Conservation (phyloP, 2,888 invertebrate species). For the Drosophila leonis region DNA sequence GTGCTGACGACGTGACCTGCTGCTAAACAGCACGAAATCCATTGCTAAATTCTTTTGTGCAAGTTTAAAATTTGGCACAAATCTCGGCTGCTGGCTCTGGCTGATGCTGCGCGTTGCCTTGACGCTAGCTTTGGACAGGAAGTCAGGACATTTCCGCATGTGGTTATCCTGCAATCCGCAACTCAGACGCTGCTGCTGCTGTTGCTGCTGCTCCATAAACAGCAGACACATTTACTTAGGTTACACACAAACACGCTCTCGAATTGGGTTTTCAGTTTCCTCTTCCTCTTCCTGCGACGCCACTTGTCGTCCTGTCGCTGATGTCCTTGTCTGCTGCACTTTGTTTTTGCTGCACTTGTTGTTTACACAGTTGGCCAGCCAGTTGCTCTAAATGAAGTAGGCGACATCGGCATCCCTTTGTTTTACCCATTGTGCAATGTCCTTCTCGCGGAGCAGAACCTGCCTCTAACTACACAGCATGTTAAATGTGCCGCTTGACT, state of each 20-base stretch:
- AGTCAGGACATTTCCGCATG: slow-evolving; percentile 32
- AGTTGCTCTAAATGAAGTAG: slow-evolving; percentile 13
- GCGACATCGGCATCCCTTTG: slow-evolving; percentile 38
- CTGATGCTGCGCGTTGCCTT: slow-evolving; percentile 35
- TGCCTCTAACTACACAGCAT: background rate
- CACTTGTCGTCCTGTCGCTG: slow-evolving; percentile 51
- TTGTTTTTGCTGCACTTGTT: slow-evolving; percentile 49
- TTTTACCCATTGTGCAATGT: slow-evolving; percentile 52
- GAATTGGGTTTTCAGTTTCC: slow-evolving; percentile 59
- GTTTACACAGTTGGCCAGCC: slow-evolving; percentile 60
- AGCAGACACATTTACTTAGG: slow-evolving; percentile 31
- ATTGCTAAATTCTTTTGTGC: slow-evolving; percentile 18
- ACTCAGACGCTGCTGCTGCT: background rate
- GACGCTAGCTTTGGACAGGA: slow-evolving; percentile 47
- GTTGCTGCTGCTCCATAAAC: slow-evolving; percentile 7
- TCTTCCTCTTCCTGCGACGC: slow-evolving; percentile 57
- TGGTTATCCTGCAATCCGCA: slow-evolving; percentile 15
- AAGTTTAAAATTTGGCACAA: slow-evolving; percentile 28
- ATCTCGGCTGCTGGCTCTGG: slow-evolving; percentile 33
- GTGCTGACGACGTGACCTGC: slow-evolving; percentile 36
- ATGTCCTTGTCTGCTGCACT: slow-evolving; percentile 22
- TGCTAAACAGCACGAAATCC: slow-evolving; percentile 14
- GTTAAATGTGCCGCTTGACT: slow-evolving; percentile 22
- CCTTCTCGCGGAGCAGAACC: slow-evolving; percentile 18
- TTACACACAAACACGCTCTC: slow-evolving; percentile 28